A percentile compares a stretch with the other conserved stretches of the same genome.
phyloP scores from a whole-genome alignment of 2,888 invertebrate genomes.

The Augiades crinisus region DNA sequence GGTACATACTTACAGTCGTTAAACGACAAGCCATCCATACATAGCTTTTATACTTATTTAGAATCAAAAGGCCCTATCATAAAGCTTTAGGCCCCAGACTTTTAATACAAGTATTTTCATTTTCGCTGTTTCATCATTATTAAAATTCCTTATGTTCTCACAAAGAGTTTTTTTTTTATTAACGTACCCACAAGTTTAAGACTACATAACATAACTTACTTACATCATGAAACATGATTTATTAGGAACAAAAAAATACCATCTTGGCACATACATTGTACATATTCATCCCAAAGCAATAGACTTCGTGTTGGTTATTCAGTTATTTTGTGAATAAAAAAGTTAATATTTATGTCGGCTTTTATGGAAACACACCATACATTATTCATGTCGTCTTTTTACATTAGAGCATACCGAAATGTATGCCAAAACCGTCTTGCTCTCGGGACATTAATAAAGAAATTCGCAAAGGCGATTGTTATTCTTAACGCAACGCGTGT shows the following conservation, averaged over 20 bases:
- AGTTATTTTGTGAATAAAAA: constrained; percentile 7
- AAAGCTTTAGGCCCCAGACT: too few species aligned
- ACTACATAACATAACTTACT: too few species aligned
- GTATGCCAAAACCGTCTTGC: not conserved
- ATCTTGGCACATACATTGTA: not conserved
- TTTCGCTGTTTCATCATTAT: too few species aligned
- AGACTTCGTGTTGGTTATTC: not conserved
- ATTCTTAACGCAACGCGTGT: constrained; percentile 13
- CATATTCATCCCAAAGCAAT: not conserved
- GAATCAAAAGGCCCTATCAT: too few species aligned
- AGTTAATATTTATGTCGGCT: constrained; percentile 4
- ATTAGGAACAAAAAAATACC: not conserved
- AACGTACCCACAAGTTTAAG: too few species aligned
- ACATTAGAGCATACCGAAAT: constrained; percentile 8
- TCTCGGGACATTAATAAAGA: constrained; percentile 11
- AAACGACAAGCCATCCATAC: too few species aligned
- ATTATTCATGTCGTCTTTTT: constrained; percentile 5
- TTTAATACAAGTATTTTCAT: too few species aligned
- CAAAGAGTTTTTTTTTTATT: too few species aligned
- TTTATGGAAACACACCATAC: not conserved
- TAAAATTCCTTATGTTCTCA: too few species aligned
- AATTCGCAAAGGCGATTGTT: constrained; percentile 23
- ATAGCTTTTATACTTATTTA: too few species aligned
- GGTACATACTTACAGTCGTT: too few species aligned
- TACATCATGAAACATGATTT: too few species aligned